phyloP scores from a whole-genome alignment of 2,797 vertebrate genomes.

The Benthosema pterotum region DNA sequence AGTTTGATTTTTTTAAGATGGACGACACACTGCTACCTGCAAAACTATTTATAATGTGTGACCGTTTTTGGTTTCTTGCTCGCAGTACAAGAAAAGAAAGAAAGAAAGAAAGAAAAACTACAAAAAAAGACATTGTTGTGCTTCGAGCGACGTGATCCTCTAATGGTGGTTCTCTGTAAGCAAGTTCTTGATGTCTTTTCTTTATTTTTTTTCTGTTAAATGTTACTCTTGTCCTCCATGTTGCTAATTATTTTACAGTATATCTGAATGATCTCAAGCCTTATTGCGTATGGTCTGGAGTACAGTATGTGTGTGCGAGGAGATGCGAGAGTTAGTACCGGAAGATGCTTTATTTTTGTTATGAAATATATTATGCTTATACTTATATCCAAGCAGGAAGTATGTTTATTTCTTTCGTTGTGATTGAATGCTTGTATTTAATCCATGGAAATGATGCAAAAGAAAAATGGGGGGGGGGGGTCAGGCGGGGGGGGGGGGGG shows the following conservation, averaged over 20 bases:
- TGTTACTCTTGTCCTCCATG: constrained; percentile 59
- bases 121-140: constrained; percentile 36
- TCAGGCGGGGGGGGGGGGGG: neutral
- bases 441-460: constrained; percentile 77
- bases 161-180: constrained; percentile 51
- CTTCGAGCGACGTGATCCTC: constrained; percentile 40
- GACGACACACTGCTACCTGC: constrained; percentile 65
- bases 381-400: constrained; percentile 88
- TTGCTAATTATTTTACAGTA: constrained; percentile 83
- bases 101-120: constrained; percentile 31
- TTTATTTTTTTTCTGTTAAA: constrained; percentile 23
- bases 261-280: constrained; percentile 84
- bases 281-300: constrained; percentile 81
- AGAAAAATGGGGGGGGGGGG: neutral
- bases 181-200: constrained; percentile 64
- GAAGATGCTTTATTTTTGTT: constrained; percentile 98
- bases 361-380: constrained; percentile 87
- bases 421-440: constrained; percentile 87
- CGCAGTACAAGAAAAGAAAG: constrained; percentile 48
- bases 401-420: constrained; percentile 83
- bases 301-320: constrained; percentile 74
- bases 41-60: constrained; percentile 82
- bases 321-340: constrained; percentile 80
- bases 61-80: constrained; percentile 64
- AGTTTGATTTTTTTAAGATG: constrained; percentile 56